Evolutionary conservation across 2,888 invertebrate genomes (phyloP).

Genomic region (Conomelus anceps): DNA sequence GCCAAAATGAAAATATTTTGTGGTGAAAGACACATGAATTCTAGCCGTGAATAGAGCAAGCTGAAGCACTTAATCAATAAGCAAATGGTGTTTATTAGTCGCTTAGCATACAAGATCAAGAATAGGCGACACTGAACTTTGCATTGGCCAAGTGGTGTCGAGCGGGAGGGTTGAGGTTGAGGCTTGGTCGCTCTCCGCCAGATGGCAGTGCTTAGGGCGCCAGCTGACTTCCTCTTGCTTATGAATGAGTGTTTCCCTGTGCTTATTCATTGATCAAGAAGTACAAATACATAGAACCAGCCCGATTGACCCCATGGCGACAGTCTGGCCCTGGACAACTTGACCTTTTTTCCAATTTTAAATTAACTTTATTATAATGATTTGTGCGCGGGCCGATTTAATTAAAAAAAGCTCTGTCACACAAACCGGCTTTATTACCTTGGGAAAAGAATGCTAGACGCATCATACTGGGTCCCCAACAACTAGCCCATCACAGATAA

Average conservation of each 20-base stretch:
- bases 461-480: not conserved
- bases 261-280: not conserved
- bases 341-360: not conserved
- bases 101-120: not conserved
- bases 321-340: not conserved
- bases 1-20: no score
- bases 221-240: slow-evolving; percentile 6
- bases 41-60: no score
- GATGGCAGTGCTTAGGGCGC: not conserved
- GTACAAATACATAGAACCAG: not conserved
- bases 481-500: not conserved
- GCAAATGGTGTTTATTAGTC: not conserved
- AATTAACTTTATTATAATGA: not conserved
- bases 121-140: not conserved
- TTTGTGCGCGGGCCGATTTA: not conserved
- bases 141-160: not conserved
- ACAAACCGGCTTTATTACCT: not conserved
- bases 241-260: slow-evolving; percentile 2
- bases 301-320: not conserved
- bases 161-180: not conserved
- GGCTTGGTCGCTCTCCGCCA: not conserved
- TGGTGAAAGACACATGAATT: no score
- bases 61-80: no score
- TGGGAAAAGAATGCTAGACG: not conserved
- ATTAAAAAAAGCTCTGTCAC: not conserved